Base-by-base conservation (phyloP, 1,140 invertebrate species). In the Temnothorax longispinosus region DNA sequence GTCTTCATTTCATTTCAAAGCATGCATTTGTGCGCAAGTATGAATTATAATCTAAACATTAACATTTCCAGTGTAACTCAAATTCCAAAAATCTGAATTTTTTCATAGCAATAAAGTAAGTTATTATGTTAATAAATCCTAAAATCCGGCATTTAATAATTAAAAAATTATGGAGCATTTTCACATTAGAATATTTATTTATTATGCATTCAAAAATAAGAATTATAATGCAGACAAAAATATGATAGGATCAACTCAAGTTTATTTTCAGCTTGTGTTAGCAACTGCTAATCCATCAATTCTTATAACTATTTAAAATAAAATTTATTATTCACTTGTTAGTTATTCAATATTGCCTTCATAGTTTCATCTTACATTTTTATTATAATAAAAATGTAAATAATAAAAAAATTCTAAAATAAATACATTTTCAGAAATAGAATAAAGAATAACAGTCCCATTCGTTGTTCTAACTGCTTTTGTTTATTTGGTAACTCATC, bases 401-500 rank as follows among this genome's bases (percentile, higher is more conserved):
- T n/a, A 44, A 13, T 54, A 56, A 27, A 27, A 27, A 27, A 27
- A 52, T 35, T 44, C 10, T 10, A 10, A 54, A 35, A 80, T 38
- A n/a, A 44, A 58, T 3, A 0, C 35, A 38, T 35, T 13, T 60
- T 27, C 38, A 13, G 11, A 18, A 27, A 50, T 27, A 18, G 78
- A 44, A 18, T 38, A 50, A 65, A 77, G 15, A 77, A 85, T 35
- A 65, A 64, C 58, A 52, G 64, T 0, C 13, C 13, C 47, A 60
- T 77, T 78, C 72, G 82, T 67, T 91, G 67, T 92, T 92, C 93
- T 93, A 94, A 92, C 91, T 91, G 82, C 89, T 94, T 80, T 92
- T 75, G 90, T 94, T 94, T 94, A 94, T 94, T 94, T 94, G 92
- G 93, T 94, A 94, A 93, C 93, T 93, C 92, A 94, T 93, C 92